Base-by-base conservation (phyloP, 2,888 invertebrate genomes). In the Hydrotaea cyrtoneurina region DNA sequence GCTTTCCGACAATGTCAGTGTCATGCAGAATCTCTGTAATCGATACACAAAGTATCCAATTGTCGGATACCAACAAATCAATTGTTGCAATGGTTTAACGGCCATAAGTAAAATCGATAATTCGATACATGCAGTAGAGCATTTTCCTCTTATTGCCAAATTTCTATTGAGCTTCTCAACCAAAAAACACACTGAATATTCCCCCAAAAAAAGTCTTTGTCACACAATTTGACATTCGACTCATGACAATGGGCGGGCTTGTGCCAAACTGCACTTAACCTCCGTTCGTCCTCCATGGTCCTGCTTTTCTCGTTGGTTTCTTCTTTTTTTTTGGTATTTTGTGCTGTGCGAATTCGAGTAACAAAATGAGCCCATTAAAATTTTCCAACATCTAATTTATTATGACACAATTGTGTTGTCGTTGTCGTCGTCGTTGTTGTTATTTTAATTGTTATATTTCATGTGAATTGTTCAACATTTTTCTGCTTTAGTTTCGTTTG, bases 401-500 rank as follows among this genome's bases (percentile, higher is more conserved):
- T 59, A 59, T 59, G 26, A 26, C 59, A 26, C 59, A 59, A 59
- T 23, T 59, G 23, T 19, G 55, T 17, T 55, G 55, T 10, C 19
- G 53, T 11, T 13, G 57, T 59, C 13, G 59, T 59, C 23, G 55
- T 21, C 11, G 55, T 55, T 55, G 19, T 55, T 23, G 10, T 55
- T 23, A 55, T 55, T 55, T 50, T 50, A 50, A 50, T 50, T 50
- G 50, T 50, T 50, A 50, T 50, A n/a, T 50, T 72, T 76, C 53
- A 66, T 66, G 57, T 69, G 23, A 57, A 57, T 39, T 74, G 23
- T 78, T 64, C 19, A n/a, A 77, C 21, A 82, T 55, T 72, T 69
- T 15, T 50, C 59, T 82, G 78, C 71, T 7, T 4, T 8, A 26
- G 50, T 2, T 53, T 26, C n/a, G 23, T 46, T 39, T 78, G 74